Evolutionary conservation across 2,888 invertebrate species (phyloP), one percentile per base, ranked within the genome.

Genomic region (Xylota segnis): DNA sequence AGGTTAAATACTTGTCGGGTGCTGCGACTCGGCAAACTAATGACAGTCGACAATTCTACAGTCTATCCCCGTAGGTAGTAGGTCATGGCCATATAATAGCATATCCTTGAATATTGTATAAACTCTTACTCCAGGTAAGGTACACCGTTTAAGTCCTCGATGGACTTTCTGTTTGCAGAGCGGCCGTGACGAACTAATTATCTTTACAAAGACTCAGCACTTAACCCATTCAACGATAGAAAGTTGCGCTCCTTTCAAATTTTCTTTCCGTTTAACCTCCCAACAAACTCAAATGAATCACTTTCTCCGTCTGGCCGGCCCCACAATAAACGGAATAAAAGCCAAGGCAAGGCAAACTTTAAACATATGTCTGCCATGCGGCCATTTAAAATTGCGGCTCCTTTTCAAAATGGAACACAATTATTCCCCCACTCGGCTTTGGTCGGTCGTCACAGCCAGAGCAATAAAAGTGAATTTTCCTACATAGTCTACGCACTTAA

Each of bases 361-460:
- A 50, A 29, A 40, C 54, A 61, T 16, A 61, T 68, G 68, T 75
- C 81, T 75, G 37, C 29, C 66, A 68, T 75, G 59, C 68, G 68
- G 61, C 45, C 68, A 68, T 74, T 75, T 72, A n/a, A 58, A 79
- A 79, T n/a, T 65, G 56, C n/a, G 37, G 58, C 65, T 65, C 43
- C 66, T 75, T 54, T 75, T 61, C 7, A 27, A 81, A 61, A 54
- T 74, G 58, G 72, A 66, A 74, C 74, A 74, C 72, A 72, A 47
- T 71, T 27, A 78, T 78, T 40, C 32, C 32, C 79, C 52, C 14
- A 5, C 32, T 23, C 32, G 5, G 5, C 66, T 47, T 75, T 66
- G 12, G 37, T 27, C 65, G 12, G 37, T 27, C 65, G 58, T 4
- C 32, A 12, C 6, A 6, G 27, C n/a, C 10, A 34, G 7, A 4